Conservation (phyloP, 2,888 invertebrate species). For the Neoitamus cyanurus region DNA sequence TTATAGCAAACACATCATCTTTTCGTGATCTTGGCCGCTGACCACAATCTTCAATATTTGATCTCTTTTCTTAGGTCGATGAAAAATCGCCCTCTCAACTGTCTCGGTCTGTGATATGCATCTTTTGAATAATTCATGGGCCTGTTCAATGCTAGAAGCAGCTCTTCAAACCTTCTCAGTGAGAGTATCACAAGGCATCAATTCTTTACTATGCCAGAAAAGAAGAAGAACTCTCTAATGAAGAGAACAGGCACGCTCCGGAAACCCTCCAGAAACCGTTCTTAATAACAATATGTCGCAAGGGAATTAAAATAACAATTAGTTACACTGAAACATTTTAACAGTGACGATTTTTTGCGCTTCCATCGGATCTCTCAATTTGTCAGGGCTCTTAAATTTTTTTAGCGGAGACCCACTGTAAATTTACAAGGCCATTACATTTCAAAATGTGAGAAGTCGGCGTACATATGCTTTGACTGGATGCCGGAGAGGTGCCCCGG, state of each 20-base stretch:
- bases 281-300: background rate
- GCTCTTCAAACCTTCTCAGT: background rate
- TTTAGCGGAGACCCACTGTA: background rate
- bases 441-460: slow-evolving; percentile 16
- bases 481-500: slow-evolving; percentile 14
- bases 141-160: background rate
- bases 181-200: background rate
- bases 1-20: slow-evolving; percentile 13
- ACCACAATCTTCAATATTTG: background rate
- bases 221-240: background rate
- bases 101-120: background rate
- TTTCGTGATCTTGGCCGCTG: background rate
- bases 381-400: background rate
- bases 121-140: slow-evolving; percentile 39
- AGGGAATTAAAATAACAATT: background rate
- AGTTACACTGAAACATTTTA: background rate
- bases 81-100: background rate
- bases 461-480: background rate
- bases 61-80: background rate
- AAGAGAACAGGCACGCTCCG: background rate
- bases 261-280: background rate
- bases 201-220: background rate
- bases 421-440: background rate
- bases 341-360: background rate
- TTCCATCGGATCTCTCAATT: background rate